phyloP scores from a whole-genome alignment of 2,113 vertebrate genomes.

The Phaethon lepturus region DNA sequence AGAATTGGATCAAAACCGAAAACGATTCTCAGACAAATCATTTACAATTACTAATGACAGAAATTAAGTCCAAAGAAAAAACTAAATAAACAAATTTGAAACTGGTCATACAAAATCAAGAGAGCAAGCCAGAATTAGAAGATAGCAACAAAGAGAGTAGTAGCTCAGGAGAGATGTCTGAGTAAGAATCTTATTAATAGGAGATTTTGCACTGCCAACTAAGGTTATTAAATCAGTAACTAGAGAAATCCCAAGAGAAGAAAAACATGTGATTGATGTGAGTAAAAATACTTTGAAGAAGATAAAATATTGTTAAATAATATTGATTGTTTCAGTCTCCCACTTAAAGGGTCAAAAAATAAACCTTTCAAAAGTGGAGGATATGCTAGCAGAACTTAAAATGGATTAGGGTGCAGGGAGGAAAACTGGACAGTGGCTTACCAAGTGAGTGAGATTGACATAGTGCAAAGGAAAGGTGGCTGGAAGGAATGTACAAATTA shows the following conservation, averaged over 20 bases:
- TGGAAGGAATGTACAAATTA: neutral
- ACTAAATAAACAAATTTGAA: neutral
- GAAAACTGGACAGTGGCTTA: neutral
- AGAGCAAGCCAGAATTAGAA: neutral
- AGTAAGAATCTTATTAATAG: constrained; percentile 11
- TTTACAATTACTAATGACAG: neutral
- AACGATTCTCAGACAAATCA: neutral
- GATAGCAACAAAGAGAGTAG: neutral
- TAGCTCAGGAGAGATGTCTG: neutral
- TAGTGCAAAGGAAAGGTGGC: neutral
- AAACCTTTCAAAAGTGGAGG: neutral
- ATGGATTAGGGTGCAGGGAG: neutral
- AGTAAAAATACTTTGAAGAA: neutral
- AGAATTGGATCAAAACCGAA: neutral
- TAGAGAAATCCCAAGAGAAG: neutral
- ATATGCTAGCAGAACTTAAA: neutral
- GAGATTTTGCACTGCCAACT: neutral
- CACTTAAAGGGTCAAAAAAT: neutral
- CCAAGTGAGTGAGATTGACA: neutral
- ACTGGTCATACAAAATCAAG: neutral
- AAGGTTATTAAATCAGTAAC: constrained; percentile 32
- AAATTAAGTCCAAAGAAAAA: neutral
- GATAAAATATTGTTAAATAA: neutral
- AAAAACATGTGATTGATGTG: neutral
- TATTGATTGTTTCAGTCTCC: neutral